Percentiles rank a stretch among this genome's conserved stretches.
These are phyloP conservation scores for Bugula neritina DNA, from an alignment of 2,888 invertebrate species.

Conservation along the genomic window DNA sequence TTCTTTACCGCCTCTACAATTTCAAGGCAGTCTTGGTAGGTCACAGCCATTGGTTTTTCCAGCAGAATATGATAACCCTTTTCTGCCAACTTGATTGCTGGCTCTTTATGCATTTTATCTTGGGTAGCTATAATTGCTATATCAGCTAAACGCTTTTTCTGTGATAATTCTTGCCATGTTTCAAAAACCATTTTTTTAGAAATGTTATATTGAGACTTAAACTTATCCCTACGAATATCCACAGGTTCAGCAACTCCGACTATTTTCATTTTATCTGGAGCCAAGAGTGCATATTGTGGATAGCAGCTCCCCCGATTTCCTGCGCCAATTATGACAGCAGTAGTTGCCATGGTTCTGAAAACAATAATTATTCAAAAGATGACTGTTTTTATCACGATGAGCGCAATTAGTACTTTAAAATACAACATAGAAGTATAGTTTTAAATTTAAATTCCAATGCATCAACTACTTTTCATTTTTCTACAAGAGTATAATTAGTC, in stretches of 20 bases:
- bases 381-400: too few relatives aligned
- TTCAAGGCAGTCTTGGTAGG: conserved; percentile 51
- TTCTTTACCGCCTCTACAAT: conserved; percentile 49
- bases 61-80: conserved; percentile 55
- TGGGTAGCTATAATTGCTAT: conserved; percentile 50
- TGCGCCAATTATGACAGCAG: conserved; percentile 48
- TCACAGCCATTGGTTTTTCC: conserved; percentile 56
- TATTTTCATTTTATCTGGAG: conserved; percentile 45
- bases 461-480: too few relatives aligned
- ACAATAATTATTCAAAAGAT: too few relatives aligned
- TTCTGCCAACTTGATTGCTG: conserved; percentile 51
- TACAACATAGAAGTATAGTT: too few relatives aligned
- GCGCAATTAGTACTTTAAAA: too few relatives aligned
- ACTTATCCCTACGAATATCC: conserved; percentile 27
- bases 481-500: too few relatives aligned
- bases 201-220: conserved; percentile 29
- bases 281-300: conserved; percentile 39
- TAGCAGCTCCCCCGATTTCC: conserved; percentile 48
- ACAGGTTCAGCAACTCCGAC: conserved; percentile 33
- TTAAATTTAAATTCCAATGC: too few relatives aligned
- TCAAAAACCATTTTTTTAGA: conserved; percentile 29
- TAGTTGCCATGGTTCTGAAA: conserved; percentile 32
- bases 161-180: conserved; percentile 43
- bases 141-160: conserved; percentile 48
- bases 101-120: conserved; percentile 51